Percentiles rank a stretch among this genome's conserved stretches.
These are phyloP conservation scores for Rutilus rutilus DNA, from an alignment of 2,113 vertebrate species.

Conservation along the genomic window DNA sequence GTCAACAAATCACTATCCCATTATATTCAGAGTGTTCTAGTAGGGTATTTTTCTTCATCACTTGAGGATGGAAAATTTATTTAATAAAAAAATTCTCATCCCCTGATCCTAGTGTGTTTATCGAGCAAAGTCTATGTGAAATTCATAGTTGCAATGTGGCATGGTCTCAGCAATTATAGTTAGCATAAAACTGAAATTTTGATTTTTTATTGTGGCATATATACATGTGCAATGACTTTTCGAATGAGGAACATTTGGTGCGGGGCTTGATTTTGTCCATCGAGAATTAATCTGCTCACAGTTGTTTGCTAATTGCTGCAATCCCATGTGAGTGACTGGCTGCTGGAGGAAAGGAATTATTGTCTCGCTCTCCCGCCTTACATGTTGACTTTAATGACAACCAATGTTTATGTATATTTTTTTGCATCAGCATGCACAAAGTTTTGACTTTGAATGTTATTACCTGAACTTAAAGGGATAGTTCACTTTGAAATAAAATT, in stretches of 20 bases:
- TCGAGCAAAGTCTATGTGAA: background rate
- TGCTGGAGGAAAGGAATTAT: too few species aligned
- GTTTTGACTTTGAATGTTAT: background rate
- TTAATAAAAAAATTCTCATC: background rate
- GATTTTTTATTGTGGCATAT: background rate
- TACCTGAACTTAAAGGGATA: slow-evolving; percentile 1
- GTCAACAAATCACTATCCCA: background rate
- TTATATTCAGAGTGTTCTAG: background rate
- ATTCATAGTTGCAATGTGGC: background rate
- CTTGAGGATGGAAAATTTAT: background rate
- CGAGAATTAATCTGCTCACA: background rate
- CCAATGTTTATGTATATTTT: background rate
- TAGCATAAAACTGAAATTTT: background rate
- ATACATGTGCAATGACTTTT: background rate
- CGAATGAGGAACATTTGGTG: background rate
- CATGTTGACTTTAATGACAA: background rate
- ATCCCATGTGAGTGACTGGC: background rate
- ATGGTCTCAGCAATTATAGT: background rate
- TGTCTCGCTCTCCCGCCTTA: too few species aligned
- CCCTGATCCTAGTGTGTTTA: background rate
- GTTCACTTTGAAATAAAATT: too few species aligned
- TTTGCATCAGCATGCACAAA: background rate
- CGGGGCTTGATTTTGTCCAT: background rate
- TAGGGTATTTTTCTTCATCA: background rate
- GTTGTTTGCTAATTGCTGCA: background rate